Evolutionary conservation across 1,140 invertebrate genomes (phyloP).

Genomic region (Diuraphis noxia): DNA sequence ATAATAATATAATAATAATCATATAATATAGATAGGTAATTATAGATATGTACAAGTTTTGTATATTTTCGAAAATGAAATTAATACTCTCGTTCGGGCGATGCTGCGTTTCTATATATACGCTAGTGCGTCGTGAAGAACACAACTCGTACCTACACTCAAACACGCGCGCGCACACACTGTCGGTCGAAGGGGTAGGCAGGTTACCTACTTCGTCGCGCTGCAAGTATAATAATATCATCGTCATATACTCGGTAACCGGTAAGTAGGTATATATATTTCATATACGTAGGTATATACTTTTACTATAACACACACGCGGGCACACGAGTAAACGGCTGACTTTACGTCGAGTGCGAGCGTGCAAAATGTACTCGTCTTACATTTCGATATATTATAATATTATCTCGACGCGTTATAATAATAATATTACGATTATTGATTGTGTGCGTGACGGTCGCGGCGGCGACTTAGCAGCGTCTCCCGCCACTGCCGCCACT

Average conservation of each 20-base stretch:
- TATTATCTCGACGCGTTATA: background rate
- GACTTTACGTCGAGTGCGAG: too few species aligned
- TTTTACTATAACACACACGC: background rate
- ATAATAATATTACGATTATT: background rate
- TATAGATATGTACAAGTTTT: background rate
- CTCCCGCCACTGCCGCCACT: background rate
- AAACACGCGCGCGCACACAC: too few species aligned
- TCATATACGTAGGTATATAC: too few species aligned
- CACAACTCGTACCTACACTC: background rate
- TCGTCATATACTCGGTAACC: background rate
- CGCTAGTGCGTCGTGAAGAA: background rate
- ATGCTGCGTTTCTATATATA: background rate
- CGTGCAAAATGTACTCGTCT: too few species aligned
- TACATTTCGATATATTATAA: too few species aligned
- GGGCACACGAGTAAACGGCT: too few species aligned
- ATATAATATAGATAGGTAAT: background rate
- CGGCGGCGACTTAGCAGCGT: background rate
- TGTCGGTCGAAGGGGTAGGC: background rate
- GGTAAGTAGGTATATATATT: too few species aligned
- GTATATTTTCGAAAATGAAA: background rate
- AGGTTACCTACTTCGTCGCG: background rate
- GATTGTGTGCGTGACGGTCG: background rate
- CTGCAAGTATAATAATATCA: too few species aligned
- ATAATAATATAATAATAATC: constrained; percentile 1
- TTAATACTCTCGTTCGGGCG: background rate